Percentiles rank a stretch among this genome's conserved stretches.
These are phyloP conservation scores for Rhabdornis inornatus DNA, from an alignment of 2,113 vertebrate species.

Conservation along the genomic window DNA sequence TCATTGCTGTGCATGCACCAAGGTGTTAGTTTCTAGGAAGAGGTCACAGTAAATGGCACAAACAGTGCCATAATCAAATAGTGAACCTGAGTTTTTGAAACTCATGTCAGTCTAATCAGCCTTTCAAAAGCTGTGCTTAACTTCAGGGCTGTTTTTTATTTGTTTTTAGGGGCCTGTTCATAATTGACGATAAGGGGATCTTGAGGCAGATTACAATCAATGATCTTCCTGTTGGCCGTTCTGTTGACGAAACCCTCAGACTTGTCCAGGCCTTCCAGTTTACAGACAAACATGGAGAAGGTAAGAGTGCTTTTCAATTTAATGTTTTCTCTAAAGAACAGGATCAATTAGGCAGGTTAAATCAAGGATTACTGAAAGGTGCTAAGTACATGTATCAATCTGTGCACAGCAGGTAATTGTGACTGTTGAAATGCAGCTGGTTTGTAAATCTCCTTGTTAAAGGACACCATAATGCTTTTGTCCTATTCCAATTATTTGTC, in stretches of 20 bases:
- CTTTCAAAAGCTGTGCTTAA: not conserved
- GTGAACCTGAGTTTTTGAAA: not conserved
- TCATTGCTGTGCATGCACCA: not conserved
- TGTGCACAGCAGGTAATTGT: not conserved
- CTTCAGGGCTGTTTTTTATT: not conserved
- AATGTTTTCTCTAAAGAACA: not conserved
- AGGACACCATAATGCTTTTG: not conserved
- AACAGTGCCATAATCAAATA: not conserved
- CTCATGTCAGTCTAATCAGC: not conserved
- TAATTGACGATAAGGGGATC: conserved; percentile 92
- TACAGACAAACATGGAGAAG: conserved; percentile 96
- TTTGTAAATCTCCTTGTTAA: not conserved
- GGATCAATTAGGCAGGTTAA: not conserved
- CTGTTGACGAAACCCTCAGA: conserved; percentile 91
- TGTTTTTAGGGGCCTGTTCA: conserved; percentile 88
- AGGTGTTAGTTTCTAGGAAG: not conserved
- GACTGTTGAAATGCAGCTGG: not conserved
- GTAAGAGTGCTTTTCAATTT: conserved; percentile 62
- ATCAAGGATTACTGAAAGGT: not conserved
- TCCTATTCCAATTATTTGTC: not conserved
- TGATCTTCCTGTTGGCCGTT: conserved; percentile 97
- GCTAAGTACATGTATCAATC: not conserved
- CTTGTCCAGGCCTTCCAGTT: conserved; percentile 98
- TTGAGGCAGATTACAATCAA: conserved; percentile 98
- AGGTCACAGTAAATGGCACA: not conserved